Evolutionary conservation across 2,797 vertebrate species (phyloP), one percentile per base, ranked within the genome.

Genomic region (Dendrocincla fuliginosa): DNA sequence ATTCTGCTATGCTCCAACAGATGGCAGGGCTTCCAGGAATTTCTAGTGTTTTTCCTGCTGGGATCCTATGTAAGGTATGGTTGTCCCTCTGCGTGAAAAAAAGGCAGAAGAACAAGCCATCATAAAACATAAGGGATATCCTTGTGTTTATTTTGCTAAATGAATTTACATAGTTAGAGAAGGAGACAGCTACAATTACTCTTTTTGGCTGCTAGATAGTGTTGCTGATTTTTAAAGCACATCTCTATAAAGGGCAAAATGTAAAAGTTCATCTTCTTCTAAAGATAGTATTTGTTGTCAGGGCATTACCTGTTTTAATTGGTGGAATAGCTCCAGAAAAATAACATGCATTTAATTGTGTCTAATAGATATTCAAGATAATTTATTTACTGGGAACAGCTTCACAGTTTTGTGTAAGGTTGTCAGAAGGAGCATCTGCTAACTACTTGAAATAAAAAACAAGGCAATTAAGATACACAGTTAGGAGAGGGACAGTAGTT

Each of bases 41-140:
- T 91, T 95, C 95, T 96, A 97, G 93, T 76, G 57, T 69, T 96
- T 97, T 97, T 97, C 63, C 96, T 97, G 96, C 88, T 93, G 96
- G 88, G 82, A 75, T 93, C 91, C 87, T 95, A 88, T 41, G 89
- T 95, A 90, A 96, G 86, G 91, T 92, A 92, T 94, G 84, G 84
- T 94, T 96, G 90, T 97, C 90, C 95, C 92, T 95, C 91, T 96
- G 93, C 83, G 39, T 96, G 77, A 94, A 96, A 93, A 95, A 96
- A 97, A 96, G 93, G 89, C 94, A 95, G 75, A 96, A 96, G 96
- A 94, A 93, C 75, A 97, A 93, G 74, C 70, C 88, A 93, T 95
- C 87, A 85, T 86, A 87, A 93, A 96, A 84, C 42, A 93, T 56
- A 95, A 94, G 78, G 93, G 80, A 90, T 68, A 60, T 55, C 74